Base-by-base conservation (phyloP, 2,797 vertebrate species). In the Trematocara caparti region DNA sequence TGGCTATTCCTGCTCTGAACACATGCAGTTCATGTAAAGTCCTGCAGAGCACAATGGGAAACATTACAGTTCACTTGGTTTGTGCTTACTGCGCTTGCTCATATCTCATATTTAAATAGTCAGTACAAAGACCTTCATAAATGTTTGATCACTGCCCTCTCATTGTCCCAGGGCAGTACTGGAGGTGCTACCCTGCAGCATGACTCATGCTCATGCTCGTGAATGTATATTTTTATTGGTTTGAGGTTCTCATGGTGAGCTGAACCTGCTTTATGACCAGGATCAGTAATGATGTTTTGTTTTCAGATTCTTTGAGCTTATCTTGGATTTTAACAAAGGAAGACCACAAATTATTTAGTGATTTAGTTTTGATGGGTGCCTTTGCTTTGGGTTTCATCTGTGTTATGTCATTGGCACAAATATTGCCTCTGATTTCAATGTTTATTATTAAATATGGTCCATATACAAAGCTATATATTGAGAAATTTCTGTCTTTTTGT, bases 281-380 rank as follows among this genome's bases (percentile, higher is more conserved):
- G 38, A 43, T 15, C 13, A 43, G 19, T 43, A 66, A 43, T 43
- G 13, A 43, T 66, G 13, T 27, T 45, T 45, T 43, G 64, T 27
- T 66, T 40, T 45, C 38, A 43, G 10, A 45, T 43, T 43, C 62
- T 69, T 69, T 69, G 21, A 69, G 1, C 13, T 69, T 69, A 69
- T 24, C 13, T 24, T 43, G 21, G 38, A 69, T 1, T 27, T 69
- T 45, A 11, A 69, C 5, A 43, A 24, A 69, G 3, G 62, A 27
- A 10, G 38, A 69, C 36, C 38, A 40, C 1, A 24, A 21, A 66
- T 66, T 66, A 14, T 66, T 69, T 24, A 6, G 1, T 57, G 3
- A 69, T 43, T 69, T 2, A 1, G 19, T 40, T 24, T 66, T 66
- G 38, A 24, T 66, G 19, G 0, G 0, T 24, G 0, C 1, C 13